Conservation (phyloP, 2,797 vertebrate genomes). For the Premnoplex brunnescens region DNA sequence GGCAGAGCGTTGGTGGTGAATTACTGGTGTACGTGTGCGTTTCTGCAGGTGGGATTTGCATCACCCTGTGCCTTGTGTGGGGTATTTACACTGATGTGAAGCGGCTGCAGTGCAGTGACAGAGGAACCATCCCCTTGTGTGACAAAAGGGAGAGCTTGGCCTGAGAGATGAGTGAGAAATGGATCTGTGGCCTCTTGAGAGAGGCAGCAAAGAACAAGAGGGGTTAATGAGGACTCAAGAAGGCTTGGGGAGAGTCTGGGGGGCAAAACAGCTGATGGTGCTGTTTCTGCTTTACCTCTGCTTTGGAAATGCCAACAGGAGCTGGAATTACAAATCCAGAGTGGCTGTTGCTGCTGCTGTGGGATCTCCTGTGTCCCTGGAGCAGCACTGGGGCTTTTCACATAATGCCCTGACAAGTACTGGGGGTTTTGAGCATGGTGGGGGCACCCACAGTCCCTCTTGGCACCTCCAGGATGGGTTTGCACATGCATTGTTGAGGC, state of each 20-base stretch:
- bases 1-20: accelerated
- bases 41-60: background rate
- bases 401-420: background rate
- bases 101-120: background rate
- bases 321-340: background rate
- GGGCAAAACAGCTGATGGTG: background rate
- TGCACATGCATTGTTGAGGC: background rate
- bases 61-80: accelerated
- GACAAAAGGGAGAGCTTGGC: background rate
- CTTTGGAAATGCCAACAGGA: background rate
- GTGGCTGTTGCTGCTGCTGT: background rate
- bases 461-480: background rate
- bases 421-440: background rate
- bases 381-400: background rate
- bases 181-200: accelerated
- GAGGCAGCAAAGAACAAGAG: background rate
- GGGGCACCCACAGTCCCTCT: background rate
- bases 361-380: background rate
- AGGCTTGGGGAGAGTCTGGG: background rate
- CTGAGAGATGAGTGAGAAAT: background rate
- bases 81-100: background rate
- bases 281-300: background rate
- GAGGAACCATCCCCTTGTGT: accelerated
- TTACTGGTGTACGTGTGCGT: background rate
- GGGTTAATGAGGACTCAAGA: background rate